These are phyloP conservation scores for Neomonachus schauinslandi DNA, from an alignment of 2,113 vertebrate species.

Conservation along the genomic window DNA sequence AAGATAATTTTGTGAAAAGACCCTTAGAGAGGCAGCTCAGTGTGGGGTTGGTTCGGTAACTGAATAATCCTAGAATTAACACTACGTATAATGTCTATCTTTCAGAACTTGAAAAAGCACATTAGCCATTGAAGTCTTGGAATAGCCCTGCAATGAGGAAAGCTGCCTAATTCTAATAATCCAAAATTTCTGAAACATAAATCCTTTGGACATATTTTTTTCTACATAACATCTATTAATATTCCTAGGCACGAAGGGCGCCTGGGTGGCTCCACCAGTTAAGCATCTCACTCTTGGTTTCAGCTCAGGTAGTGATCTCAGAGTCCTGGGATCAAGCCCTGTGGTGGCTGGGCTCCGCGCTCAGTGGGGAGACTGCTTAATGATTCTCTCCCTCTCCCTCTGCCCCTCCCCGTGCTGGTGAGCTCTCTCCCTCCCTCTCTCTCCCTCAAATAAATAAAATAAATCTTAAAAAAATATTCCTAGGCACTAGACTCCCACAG, in stretches of 20 bases:
- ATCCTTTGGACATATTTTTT: not conserved
- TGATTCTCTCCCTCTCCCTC: not conserved
- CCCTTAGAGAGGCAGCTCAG: not conserved
- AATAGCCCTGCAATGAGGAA: not conserved
- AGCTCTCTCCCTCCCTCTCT: not conserved
- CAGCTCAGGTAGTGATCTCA: not conserved
- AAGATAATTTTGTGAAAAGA: not conserved
- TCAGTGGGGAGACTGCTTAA: not conserved
- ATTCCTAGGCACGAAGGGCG: not conserved
- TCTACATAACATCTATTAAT: not conserved
- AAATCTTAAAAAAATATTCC: not conserved
- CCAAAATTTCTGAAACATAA: not conserved
- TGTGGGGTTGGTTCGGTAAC: not conserved
- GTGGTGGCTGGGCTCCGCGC: not conserved
- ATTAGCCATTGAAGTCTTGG: not conserved
- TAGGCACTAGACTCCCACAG: not conserved
- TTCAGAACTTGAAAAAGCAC: not conserved
- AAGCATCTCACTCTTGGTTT: not conserved
- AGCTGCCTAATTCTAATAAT: slow-evolving; percentile 38
- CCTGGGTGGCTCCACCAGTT: not conserved
- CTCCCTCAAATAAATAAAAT: not conserved
- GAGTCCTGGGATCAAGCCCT: not conserved
- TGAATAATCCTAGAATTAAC: not conserved
- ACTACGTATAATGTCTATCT: not conserved
- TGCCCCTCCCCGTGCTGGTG: not conserved